Evolutionary conservation across 2,888 invertebrate genomes (phyloP), one percentile per base, ranked within the genome.

Genomic region (Synergus gifuensis): DNA sequence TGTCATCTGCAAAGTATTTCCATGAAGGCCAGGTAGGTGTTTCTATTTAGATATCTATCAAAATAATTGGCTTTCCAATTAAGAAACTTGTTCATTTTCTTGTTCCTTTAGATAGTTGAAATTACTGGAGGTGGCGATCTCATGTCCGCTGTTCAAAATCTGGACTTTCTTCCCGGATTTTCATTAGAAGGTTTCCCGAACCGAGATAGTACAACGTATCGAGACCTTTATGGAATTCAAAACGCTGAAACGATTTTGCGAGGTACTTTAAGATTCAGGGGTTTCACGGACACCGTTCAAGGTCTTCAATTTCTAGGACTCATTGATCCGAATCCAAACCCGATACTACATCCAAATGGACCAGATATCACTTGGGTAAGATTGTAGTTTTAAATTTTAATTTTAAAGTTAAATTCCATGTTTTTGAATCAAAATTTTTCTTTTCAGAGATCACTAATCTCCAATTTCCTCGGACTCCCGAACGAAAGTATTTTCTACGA

Each of bases 111-210:
- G 96, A 94, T 97, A 64, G 96, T 98, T 0, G 97, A 99, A 91
- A 96, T 99, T 16, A 94, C 96, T 0, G 95, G 96, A 42, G 98
- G 98, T 4, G 99, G 98, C 1, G 96, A 96, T 82, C 93, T 99
- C 58, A 96, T 99, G 95, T 96, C 98, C 0, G 94, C 96, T 9
- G 95, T 96, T 0, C 94, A 96, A 66, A 94, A 95, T 0, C 93
- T 99, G 77, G 95, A 97, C 90, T 99, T 99, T 92, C 93, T 99
- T 78, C 99, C 99, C 0, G 99, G 99, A 0, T 98, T 99, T 90
- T 97, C 98, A 16, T 94, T 99, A 78, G 99, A 99, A 93, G 99
- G 99, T 0, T 99, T 97, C 90, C 98, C 99, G 0, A 99, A 99
- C 93, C 94, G 99, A 80, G 99, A 99, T 92, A 99, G 99, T 78